Evolutionary conservation across 2,888 invertebrate genomes (phyloP).

Genomic region (Andricus curvator): DNA sequence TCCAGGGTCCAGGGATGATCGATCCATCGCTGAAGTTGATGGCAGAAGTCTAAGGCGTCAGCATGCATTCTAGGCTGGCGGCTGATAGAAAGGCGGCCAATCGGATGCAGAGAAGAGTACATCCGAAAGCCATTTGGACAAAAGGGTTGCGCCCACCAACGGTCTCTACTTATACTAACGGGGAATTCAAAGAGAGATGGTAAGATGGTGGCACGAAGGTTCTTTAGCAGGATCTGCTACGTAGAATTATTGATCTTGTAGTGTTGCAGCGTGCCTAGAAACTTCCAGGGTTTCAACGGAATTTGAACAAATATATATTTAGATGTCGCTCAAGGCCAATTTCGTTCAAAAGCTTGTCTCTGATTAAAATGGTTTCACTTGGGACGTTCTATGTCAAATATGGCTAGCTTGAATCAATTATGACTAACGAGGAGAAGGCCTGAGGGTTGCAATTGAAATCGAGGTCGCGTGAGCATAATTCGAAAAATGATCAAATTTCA

Average conservation of each 20-base stretch:
- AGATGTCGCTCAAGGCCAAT: too few species aligned
- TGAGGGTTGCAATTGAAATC: too few species aligned
- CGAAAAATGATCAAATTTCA: too few species aligned
- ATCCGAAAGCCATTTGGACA: slow-evolving; percentile 78
- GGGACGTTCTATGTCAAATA: too few species aligned
- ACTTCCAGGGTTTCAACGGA: neutral
- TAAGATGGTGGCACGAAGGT: slow-evolving; percentile 61
- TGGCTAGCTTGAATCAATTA: too few species aligned
- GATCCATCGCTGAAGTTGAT: slow-evolving; percentile 33
- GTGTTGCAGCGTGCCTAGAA: slow-evolving; percentile 6
- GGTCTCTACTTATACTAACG: slow-evolving; percentile 79
- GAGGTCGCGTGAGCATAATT: too few species aligned
- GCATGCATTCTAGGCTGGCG: slow-evolving; percentile 61
- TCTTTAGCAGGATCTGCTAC: slow-evolving; percentile 50
- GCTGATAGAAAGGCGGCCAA: slow-evolving; percentile 76
- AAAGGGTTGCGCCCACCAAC: slow-evolving; percentile 77
- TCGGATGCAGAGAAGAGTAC: slow-evolving; percentile 76
- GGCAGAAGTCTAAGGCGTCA: slow-evolving; percentile 39
- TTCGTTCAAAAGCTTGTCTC: too few species aligned
- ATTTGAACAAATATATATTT: too few species aligned
- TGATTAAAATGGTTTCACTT: too few species aligned
- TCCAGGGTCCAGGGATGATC: neutral
- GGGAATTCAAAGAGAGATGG: slow-evolving; percentile 78
- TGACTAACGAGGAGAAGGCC: too few species aligned
- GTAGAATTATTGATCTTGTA: slow-evolving; percentile 34